phyloP scores from a whole-genome alignment of 1,140 invertebrate genomes.

The Drosophila tropicalis region DNA sequence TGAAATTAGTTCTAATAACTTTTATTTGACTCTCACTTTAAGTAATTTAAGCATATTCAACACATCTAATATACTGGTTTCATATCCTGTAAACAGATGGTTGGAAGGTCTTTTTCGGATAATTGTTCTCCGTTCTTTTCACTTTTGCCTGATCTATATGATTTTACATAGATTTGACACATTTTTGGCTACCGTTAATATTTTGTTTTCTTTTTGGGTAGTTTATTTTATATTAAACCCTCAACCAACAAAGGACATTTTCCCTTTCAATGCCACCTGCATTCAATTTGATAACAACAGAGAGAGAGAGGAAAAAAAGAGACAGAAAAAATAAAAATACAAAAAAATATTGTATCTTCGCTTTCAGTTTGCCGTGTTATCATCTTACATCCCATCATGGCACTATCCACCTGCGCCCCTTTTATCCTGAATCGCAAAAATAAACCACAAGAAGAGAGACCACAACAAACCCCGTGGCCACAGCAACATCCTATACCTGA shows the following conservation, averaged over 20 bases:
- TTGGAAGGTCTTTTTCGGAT: no score
- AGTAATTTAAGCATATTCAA: no score
- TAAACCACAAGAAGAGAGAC: constrained; percentile 35
- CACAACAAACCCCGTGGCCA: constrained; percentile 25
- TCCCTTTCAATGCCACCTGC: constrained; percentile 46
- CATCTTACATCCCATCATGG: constrained; percentile 46
- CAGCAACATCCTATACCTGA: constrained; percentile 22
- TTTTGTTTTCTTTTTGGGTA: not conserved
- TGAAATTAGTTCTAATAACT: no score
- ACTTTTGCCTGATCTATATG: not conserved
- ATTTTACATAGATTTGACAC: constrained; percentile 1
- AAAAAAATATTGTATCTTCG: constrained; percentile 14
- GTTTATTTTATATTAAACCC: not conserved
- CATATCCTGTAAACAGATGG: no score
- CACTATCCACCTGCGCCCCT: constrained; percentile 16
- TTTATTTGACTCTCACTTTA: no score
- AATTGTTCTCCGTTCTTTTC: not conserved
- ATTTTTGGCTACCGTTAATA: constrained; percentile 5
- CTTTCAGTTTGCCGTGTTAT: constrained; percentile 19
- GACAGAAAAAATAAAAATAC: not conserved
- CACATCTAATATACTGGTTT: no score
- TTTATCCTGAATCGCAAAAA: constrained; percentile 58
- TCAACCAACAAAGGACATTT: constrained; percentile 8
- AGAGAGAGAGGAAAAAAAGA: not conserved
- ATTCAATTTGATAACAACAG: constrained; percentile 28